Evolutionary conservation across 2,797 vertebrate genomes (phyloP).

Genomic region (Oreortyx pictus): DNA sequence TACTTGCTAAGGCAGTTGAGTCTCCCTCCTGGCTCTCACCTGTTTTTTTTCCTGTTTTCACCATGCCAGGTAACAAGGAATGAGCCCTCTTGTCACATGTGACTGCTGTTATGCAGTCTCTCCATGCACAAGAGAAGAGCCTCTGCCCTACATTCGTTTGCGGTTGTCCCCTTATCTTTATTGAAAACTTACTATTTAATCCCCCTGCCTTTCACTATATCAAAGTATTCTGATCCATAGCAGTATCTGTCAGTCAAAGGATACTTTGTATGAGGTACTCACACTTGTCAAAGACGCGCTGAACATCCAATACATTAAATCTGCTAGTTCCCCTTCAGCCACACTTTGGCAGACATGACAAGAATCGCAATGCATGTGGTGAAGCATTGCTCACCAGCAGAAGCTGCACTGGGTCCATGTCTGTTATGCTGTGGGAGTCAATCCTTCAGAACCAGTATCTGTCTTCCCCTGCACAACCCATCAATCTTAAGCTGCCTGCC

Average conservation of each 20-base stretch:
- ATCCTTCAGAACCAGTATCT: background rate
- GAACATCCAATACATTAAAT: background rate
- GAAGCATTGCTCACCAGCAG: background rate
- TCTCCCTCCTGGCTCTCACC: accelerated
- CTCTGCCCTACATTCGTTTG: background rate
- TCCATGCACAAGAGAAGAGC: background rate
- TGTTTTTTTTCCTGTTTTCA: background rate
- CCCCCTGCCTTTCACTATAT: constrained; percentile 9
- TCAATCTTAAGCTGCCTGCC: background rate
- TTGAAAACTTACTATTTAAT: constrained; percentile 32
- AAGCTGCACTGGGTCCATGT: background rate
- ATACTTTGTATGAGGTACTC: constrained; percentile 17
- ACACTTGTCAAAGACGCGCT: background rate
- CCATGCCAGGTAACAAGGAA: background rate
- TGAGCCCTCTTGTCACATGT: background rate
- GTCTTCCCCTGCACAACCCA: background rate
- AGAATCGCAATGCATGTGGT: background rate
- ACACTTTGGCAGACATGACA: background rate
- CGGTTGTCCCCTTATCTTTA: constrained; percentile 15
- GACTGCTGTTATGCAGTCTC: background rate
- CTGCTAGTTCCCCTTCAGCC: background rate
- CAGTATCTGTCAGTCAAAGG: constrained; percentile 19
- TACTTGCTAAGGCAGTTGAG: background rate
- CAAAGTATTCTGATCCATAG: constrained; percentile 26
- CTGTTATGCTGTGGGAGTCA: background rate